Evolutionary conservation across 2,888 invertebrate species (phyloP).

Genomic region (Hecatera dysodea): DNA sequence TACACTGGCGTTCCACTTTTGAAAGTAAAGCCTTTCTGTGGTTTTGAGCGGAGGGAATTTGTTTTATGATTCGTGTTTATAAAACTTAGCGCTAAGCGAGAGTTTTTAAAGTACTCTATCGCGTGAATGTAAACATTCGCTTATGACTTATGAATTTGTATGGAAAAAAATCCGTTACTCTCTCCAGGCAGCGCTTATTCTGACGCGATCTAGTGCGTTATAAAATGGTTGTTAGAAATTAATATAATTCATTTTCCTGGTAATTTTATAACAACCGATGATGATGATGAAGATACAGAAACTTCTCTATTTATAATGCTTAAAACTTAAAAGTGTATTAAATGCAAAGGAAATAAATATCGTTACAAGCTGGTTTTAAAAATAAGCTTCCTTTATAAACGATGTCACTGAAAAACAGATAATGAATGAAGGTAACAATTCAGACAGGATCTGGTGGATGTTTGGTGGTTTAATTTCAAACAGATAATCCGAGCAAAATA

Average conservation of each 20-base stretch:
- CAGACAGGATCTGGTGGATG: not conserved
- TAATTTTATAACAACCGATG: not conserved
- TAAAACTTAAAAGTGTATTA: too few relatives aligned
- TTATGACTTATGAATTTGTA: too few relatives aligned
- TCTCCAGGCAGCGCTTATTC: too few relatives aligned
- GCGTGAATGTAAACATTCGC: too few relatives aligned
- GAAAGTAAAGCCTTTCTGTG: slow-evolving; percentile 24
- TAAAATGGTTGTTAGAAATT: not conserved
- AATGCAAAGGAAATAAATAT: too few relatives aligned
- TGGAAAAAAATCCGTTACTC: too few relatives aligned
- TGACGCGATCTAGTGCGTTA: too few relatives aligned
- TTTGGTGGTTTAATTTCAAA: slow-evolving; percentile 1
- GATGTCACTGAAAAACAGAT: not conserved
- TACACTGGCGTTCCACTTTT: slow-evolving; percentile 39
- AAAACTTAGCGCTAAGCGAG: too few relatives aligned
- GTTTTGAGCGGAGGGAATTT: not conserved
- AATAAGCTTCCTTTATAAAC: not conserved
- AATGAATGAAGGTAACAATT: not conserved
- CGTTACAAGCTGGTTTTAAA: not conserved
- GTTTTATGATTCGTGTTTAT: not conserved
- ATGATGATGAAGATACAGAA: too few relatives aligned
- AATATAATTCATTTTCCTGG: not conserved
- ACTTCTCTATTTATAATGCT: too few relatives aligned
- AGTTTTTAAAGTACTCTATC: too few relatives aligned
- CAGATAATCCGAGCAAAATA: slow-evolving; percentile 11